Evolutionary conservation across 2,113 vertebrate genomes (phyloP), one percentile per base, ranked within the genome.

Genomic region (Girardinichthys multiradiatus): DNA sequence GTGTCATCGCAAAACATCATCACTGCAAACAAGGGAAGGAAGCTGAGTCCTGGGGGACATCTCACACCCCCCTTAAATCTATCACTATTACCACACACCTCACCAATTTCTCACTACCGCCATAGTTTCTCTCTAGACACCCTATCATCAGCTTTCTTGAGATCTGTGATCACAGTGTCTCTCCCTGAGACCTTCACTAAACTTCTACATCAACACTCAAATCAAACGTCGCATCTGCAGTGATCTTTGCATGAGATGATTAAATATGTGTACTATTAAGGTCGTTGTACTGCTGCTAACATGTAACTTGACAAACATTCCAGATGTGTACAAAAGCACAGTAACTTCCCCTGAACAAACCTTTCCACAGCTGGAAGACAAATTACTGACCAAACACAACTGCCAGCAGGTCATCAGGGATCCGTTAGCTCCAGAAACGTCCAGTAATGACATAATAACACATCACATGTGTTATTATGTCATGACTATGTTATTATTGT

Each of bases 401-500:
- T 51, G 48, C 48, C 48, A 51, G 48, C 48, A 11, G 48, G 31
- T 17, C 29, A 26, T 19, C 30, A 11, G 6, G 15, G n/a, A 60
- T 0, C 66, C 26, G 29, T 62, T 1, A 3, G 39, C 21, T 75
- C 28, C 35, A 63, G 1, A 29, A 28, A 27, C 0, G 57, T 62
- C 57, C 48, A 39, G 51, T 9, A 5, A 26, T 76, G 60, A 26
- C 66, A 27, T 59, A 70, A 72, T 0, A 54, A 9, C 59, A 1
- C 1, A 4, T 58, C 26, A 72, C 62, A 21, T 28, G 0, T 64
- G 80, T n/a, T n/a, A n/a, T n/a, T n/a, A 45, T 57, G 64, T 75
- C 59, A 78, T 2, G 59, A 30, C n/a, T n/a, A n/a, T n/a, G n/a
- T n/a, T n/a, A n/a, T n/a, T 57, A 54, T 6, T 2, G 48, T 54